phyloP scores from a whole-genome alignment of 2,113 vertebrate species.

The Rhynchomys soricoides region DNA sequence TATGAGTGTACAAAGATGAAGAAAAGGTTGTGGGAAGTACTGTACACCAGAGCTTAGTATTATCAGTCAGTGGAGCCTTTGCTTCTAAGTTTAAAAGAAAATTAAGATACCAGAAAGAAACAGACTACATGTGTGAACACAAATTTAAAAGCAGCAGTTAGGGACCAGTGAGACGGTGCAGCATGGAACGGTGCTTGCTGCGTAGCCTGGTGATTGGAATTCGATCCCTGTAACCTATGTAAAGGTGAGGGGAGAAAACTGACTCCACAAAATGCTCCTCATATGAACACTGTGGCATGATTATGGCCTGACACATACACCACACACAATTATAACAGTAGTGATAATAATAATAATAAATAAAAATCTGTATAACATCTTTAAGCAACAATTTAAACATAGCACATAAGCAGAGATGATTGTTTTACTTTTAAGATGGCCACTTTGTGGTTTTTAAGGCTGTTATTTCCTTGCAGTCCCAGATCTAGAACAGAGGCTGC shows the following conservation, averaged over 20 bases:
- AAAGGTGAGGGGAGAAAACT: neutral
- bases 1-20: neutral
- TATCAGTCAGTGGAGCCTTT: slow-evolving; percentile 10
- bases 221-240: neutral
- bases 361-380: neutral
- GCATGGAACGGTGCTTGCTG: neutral
- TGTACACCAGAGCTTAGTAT: neutral
- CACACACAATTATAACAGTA: neutral
- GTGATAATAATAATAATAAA: neutral
- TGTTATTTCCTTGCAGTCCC: neutral
- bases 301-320: neutral
- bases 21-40: neutral
- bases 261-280: neutral
- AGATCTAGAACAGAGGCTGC: neutral
- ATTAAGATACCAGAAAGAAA: neutral
- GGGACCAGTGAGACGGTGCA: neutral
- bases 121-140: neutral
- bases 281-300: neutral
- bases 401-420: neutral
- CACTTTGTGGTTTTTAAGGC: neutral
- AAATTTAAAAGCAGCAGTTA: neutral
- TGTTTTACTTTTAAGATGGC: neutral
- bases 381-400: neutral
- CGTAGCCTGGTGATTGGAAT: neutral
- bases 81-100: neutral